phyloP scores from a whole-genome alignment of 2,888 invertebrate genomes.

The Sericinus montela region DNA sequence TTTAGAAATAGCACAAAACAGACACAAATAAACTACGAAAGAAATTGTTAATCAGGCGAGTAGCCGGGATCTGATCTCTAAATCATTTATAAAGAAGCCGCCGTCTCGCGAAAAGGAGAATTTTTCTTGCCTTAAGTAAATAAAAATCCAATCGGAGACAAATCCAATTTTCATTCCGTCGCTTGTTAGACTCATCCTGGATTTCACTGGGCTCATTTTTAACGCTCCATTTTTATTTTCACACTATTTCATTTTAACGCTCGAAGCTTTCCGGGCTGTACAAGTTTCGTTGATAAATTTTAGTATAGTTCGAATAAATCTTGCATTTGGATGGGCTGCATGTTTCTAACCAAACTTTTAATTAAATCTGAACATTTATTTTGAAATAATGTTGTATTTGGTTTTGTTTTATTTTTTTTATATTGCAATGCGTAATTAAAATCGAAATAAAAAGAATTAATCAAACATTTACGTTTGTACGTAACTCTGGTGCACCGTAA shows the following conservation, averaged over 20 bases:
- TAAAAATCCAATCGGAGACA: conserved; percentile 78
- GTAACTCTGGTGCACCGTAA: too few relatives aligned
- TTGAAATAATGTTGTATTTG: too few relatives aligned
- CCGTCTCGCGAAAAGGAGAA: conserved; percentile 43
- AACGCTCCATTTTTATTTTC: conserved; percentile 42
- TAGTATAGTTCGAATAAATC: too few relatives aligned
- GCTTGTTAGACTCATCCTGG: conserved; percentile 63
- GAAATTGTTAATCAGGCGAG: conserved; percentile 24
- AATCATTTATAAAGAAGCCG: conserved; percentile 74
- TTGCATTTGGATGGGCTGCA: too few relatives aligned
- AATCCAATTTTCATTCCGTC: conserved; percentile 78
- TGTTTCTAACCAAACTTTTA: too few relatives aligned
- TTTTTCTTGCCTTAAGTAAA: conserved; percentile 80
- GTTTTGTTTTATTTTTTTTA: too few relatives aligned
- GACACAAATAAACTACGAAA: not conserved
- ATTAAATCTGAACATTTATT: too few relatives aligned
- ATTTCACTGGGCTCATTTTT: conserved; percentile 56
- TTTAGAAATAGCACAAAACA: not conserved
- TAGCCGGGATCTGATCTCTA: conserved; percentile 30
- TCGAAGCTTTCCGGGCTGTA: not conserved
- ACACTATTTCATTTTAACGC: conserved; percentile 46
- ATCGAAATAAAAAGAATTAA: too few relatives aligned
- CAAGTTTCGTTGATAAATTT: too few relatives aligned
- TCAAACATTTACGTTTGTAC: too few relatives aligned
- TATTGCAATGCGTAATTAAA: too few relatives aligned